Base-by-base conservation (phyloP, 2,113 vertebrate genomes). In the Anolis sagrei region DNA sequence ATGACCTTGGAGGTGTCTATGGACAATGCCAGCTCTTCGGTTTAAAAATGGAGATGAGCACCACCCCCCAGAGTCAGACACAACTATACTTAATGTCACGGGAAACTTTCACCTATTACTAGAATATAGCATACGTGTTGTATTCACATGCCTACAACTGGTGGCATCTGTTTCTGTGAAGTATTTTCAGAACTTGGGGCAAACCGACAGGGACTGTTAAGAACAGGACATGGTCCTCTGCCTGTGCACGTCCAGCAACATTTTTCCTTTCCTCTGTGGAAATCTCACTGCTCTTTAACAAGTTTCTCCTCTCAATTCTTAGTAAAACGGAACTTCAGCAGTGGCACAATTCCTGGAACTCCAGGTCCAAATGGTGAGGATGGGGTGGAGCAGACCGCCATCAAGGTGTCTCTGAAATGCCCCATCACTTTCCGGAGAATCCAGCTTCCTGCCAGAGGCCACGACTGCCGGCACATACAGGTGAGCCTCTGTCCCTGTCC, bases 361-460 rank as follows among this genome's bases (percentile, higher is more conserved):
- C 97, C 98, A 0, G 98, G 98, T 5, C 97, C 98, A 81, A 99
- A 98, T 0, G 98, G 98, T 0, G 98, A 99, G 93, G 98, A 99
- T 0, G 98, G 98, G 0, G 98, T 99, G 66, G 98, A 99, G 88
- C 98, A 99, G 94, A 99, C 98, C 0, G 98, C 98, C 34, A 99
- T 99, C 91, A 99, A 99, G 90, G 98, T 99, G 78, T 98, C 98
- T 39, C 97, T 99, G 39, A 99, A 99, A 90, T 99, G 98, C 80
- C 98, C 98, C 18, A 99, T 99, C 95, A 99, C 98, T 69, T 99
- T 99, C 95, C 97, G 98, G 48, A 97, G 98, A 74, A 99, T 99
- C 93, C 98, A 99, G 95, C 98, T 99, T 85, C 98, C 98, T 0
- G 98, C 98, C 66, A 94, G 98, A 18, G 98, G 98, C 8, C 98